Conservation (phyloP, 2,797 vertebrate genomes). For the Yasuhikotakia modesta region DNA sequence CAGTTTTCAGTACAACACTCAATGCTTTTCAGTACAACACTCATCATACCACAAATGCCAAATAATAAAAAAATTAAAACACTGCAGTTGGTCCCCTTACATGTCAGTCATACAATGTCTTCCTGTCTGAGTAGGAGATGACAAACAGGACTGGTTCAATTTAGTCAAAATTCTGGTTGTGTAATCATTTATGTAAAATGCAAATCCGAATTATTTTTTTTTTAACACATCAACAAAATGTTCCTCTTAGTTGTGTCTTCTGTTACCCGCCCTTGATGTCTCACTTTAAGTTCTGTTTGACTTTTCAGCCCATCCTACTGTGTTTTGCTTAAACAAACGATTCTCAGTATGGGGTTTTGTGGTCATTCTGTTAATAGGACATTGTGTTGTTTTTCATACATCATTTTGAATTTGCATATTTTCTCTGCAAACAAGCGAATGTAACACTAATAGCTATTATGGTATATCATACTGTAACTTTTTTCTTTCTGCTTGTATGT, state of each 20-base stretch:
- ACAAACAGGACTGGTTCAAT: too few species aligned
- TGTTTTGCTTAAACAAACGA: constrained; percentile 29
- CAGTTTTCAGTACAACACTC: too few species aligned
- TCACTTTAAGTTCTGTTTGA: neutral
- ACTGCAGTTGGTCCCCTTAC: too few species aligned
- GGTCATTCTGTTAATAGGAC: neutral
- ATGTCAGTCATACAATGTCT: too few species aligned
- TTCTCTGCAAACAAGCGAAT: neutral
- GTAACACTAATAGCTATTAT: neutral
- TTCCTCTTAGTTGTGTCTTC: neutral
- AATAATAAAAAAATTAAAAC: too few species aligned
- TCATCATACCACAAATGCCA: too few species aligned
- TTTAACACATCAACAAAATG: neutral
- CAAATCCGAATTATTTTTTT: too few species aligned
- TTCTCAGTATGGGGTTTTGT: neutral
- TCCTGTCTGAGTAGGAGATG: neutral
- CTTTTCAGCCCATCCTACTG: neutral
- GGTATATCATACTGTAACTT: too few species aligned
- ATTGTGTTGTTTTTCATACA: neutral
- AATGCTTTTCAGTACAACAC: too few species aligned
- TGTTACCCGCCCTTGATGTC: neutral
- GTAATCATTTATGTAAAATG: too few species aligned
- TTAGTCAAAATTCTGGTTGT: too few species aligned
- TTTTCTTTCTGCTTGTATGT: constrained; percentile 47
- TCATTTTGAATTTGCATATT: neutral